A percentile compares a stretch with the other conserved stretches of the same genome.
Conservation (phyloP, 2,888 invertebrate species). For the Oconnorella tubifera region DNA sequence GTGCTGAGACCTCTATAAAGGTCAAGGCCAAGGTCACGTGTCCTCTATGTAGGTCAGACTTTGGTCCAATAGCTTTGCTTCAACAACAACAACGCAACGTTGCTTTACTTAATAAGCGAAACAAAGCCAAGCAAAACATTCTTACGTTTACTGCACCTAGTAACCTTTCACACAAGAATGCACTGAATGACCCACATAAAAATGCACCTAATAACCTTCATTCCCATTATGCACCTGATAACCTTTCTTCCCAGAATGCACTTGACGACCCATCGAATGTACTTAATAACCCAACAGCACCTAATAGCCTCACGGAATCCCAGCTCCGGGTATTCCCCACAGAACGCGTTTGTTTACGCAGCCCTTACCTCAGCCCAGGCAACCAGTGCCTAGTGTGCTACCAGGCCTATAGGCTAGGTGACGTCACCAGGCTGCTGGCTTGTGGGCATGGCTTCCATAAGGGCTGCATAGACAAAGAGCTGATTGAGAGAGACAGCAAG, state of each 20-base stretch:
- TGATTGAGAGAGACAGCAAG: conserved; percentile 51
- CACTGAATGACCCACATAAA: no score
- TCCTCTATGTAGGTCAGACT: conserved; percentile 56
- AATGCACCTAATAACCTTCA: no score
- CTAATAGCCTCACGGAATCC: conserved; percentile 46
- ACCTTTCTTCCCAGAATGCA: no score
- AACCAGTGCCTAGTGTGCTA: conserved; percentile 55
- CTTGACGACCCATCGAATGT: no score
- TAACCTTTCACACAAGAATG: no score
- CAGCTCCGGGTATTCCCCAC: conserved; percentile 45
- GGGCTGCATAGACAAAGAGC: conserved; percentile 55
- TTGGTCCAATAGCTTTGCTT: conserved; percentile 52
- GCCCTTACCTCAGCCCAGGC: conserved; percentile 48
- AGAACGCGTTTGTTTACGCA: conserved; percentile 45
- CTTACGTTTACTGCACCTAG: no score
- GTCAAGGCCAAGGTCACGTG: conserved; percentile 50
- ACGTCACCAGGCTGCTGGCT: conserved; percentile 49
- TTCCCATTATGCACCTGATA: no score
- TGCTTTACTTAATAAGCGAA: no score
- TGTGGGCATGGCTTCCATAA: conserved; percentile 55
- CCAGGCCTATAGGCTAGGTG: conserved; percentile 42
- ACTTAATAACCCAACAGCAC: conserved; percentile 20
- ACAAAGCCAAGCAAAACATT: no score
- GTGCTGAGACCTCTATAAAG: no score
- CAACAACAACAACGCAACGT: no score